A percentile compares a stretch with the other conserved stretches of the same genome.
Conservation (phyloP, 2,888 invertebrate genomes). For the Smittia sp. region DNA sequence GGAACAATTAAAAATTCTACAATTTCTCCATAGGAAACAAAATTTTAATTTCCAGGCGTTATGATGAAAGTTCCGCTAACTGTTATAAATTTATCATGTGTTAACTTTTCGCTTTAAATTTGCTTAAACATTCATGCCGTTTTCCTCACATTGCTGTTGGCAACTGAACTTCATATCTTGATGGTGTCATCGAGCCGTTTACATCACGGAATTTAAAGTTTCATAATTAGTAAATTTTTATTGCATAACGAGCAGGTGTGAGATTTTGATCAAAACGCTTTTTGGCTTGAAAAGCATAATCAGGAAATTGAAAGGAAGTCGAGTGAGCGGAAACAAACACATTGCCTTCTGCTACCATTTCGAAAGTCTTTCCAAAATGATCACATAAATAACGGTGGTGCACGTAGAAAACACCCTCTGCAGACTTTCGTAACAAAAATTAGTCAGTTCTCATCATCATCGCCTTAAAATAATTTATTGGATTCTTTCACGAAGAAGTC, state of each 20-base stretch:
- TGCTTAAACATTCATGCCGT: too few relatives aligned
- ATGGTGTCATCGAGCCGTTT: neutral
- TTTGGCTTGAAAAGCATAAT: neutral
- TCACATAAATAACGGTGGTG: neutral
- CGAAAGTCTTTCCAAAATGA: neutral
- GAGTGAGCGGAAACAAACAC: slow-evolving; percentile 15
- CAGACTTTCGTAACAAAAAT: too few relatives aligned
- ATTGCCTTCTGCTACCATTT: neutral
- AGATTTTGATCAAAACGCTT: neutral
- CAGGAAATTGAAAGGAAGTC: slow-evolving; percentile 32
- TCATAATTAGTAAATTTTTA: neutral
- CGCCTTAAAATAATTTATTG: neutral
- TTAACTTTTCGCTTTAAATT: too few relatives aligned
- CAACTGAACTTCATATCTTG: neutral
- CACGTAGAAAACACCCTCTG: neutral
- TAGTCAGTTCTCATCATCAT: neutral
- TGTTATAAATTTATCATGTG: too few relatives aligned
- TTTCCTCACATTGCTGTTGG: too few relatives aligned
- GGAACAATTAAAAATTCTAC: neutral
- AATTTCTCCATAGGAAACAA: neutral
- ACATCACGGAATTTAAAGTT: neutral
- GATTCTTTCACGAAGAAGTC: neutral
- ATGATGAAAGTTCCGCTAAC: too few relatives aligned
- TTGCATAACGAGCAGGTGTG: neutral
- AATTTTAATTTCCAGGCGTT: neutral